phyloP scores from a whole-genome alignment of 2,888 invertebrate genomes.

The Mayetiola destructor region DNA sequence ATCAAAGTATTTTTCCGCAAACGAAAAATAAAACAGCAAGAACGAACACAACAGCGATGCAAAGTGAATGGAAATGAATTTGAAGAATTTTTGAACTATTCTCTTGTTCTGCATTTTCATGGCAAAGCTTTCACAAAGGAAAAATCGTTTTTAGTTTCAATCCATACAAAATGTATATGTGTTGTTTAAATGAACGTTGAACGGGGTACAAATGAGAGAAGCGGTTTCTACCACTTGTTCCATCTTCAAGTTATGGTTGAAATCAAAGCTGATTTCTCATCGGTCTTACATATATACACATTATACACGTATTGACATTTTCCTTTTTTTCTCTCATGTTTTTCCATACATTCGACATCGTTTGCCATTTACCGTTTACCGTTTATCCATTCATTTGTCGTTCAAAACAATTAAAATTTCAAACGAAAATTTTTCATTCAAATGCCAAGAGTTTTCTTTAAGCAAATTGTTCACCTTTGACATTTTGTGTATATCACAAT shows the following conservation, averaged over 20 bases:
- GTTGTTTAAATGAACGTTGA: no score
- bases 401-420: slow-evolving; percentile 8
- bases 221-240: no score
- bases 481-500: background rate
- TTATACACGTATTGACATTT: background rate
- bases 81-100: no score
- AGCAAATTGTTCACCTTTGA: slow-evolving; percentile 5
- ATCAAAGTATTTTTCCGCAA: slow-evolving; percentile 7
- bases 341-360: background rate
- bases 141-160: no score
- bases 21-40: no score
- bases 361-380: background rate
- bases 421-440: background rate
- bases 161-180: no score
- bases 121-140: no score
- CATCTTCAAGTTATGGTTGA: slow-evolving; percentile 6
- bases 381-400: background rate
- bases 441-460: background rate
- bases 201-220: background rate
- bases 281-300: no score
- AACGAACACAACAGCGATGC: no score
- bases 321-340: background rate
- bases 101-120: no score
- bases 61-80: no score
- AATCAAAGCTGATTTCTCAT: slow-evolving; percentile 12